phyloP scores from a whole-genome alignment of 2,797 vertebrate species.

The Bradypus variegatus region DNA sequence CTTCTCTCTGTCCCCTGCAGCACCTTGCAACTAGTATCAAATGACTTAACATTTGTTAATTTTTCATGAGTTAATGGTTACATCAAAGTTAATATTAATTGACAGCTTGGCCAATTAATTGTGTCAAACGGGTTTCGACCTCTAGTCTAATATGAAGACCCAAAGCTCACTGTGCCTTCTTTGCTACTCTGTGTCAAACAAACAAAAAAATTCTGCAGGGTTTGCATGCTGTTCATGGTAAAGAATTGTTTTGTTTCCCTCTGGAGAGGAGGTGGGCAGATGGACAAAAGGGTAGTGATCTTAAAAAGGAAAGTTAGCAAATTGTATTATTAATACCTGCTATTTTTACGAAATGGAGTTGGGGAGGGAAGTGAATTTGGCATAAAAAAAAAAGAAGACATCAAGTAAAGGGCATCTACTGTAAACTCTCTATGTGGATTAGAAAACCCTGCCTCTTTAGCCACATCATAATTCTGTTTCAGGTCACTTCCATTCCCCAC shows the following conservation, averaged over 20 bases:
- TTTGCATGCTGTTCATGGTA: neutral
- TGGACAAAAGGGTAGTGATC: neutral
- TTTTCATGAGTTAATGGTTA: neutral
- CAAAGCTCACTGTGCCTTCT: neutral
- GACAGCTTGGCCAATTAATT: neutral
- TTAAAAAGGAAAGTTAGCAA: neutral
- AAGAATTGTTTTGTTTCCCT: neutral
- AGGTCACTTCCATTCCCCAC: neutral
- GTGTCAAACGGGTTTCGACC: neutral
- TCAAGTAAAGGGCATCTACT: neutral
- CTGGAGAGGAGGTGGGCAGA: neutral
- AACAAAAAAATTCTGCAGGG: neutral
- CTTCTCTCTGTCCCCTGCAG: neutral
- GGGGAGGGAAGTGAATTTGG: neutral
- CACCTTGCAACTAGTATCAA: neutral
- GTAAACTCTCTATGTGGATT: accelerated
- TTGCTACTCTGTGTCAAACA: neutral
- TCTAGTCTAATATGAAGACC: neutral
- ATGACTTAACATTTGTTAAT: neutral
- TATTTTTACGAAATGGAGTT: neutral
- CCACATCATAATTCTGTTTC: too few relatives aligned
- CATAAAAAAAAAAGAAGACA: neutral
- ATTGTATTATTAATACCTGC: neutral
- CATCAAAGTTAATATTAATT: neutral
- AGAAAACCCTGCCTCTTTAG: neutral